These are phyloP conservation scores for Neopelma chrysocephalum DNA, from an alignment of 2,797 vertebrate species.

Conservation along the genomic window DNA sequence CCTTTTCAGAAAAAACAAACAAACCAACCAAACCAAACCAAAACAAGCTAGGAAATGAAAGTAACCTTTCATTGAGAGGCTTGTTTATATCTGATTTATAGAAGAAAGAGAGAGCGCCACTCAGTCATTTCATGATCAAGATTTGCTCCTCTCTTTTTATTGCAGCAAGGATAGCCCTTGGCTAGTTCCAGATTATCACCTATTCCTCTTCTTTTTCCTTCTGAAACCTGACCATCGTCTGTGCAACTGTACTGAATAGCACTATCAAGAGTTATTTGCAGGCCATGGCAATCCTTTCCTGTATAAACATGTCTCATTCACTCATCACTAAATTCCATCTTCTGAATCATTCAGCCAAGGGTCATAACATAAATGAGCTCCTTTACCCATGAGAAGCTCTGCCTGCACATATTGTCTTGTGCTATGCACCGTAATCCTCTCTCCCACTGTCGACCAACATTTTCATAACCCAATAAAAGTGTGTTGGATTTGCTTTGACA, in stretches of 20 bases:
- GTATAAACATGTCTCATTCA: neutral
- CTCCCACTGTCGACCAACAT: neutral
- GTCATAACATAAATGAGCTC: neutral
- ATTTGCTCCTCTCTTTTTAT: neutral
- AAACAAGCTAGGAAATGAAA: neutral
- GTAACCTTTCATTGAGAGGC: neutral
- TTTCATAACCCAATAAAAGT: neutral
- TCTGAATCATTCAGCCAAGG: neutral
- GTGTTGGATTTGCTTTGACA: neutral
- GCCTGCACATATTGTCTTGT: neutral
- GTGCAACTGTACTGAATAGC: neutral
- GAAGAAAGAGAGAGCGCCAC: neutral
- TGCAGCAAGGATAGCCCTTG: neutral
- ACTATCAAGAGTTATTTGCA: neutral
- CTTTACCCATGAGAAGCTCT: neutral
- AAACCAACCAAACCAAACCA: too few species aligned
- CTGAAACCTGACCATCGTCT: neutral
- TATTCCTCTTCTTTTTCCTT: neutral
- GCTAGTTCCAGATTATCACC: neutral
- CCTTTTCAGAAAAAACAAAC: neutral
- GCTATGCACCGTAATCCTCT: neutral
- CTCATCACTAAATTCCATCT: neutral
- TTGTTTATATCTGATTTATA: neutral
- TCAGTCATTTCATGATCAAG: neutral
- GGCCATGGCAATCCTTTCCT: neutral